Conservation (phyloP, 2,113 vertebrate species). For the Xenopus borealis region DNA sequence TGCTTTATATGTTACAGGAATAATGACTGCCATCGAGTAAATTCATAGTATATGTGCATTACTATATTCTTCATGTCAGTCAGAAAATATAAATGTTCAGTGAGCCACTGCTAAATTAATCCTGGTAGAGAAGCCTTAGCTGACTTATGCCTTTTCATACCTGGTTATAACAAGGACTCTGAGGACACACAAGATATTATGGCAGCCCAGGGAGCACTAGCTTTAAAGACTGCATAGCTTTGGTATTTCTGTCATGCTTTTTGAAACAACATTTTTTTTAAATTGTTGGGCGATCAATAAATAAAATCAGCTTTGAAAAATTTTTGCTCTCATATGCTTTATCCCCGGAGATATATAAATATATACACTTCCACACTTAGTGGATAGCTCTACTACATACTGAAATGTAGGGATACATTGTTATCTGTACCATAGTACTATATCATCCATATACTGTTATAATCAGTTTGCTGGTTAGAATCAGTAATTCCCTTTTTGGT, state of each 20-base stretch:
- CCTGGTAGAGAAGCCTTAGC: neutral
- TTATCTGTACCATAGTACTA: no score
- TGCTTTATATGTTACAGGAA: constrained; percentile 18
- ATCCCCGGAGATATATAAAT: no score
- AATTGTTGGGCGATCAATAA: neutral
- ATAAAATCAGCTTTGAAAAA: neutral
- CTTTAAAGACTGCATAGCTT: constrained; percentile 13
- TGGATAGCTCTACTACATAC: no score
- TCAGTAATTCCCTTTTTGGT: no score
- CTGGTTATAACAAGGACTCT: constrained; percentile 22
- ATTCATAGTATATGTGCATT: constrained; percentile 14
- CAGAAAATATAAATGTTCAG: constrained; percentile 12
- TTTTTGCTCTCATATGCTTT: no score
- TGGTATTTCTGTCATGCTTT: neutral
- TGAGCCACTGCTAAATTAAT: neutral
- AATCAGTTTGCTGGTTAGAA: no score
- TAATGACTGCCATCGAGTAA: constrained; percentile 11
- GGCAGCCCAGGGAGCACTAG: constrained; percentile 16
- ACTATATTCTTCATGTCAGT: constrained; percentile 10
- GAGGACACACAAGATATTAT: constrained; percentile 20
- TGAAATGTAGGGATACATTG: no score
- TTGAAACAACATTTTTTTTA: neutral
- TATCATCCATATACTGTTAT: no score
- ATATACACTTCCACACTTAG: no score
- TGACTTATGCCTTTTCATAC: constrained; percentile 13